Conservation (phyloP, 2,888 invertebrate genomes). For the Parapristionchus giblindavisi region DNA sequence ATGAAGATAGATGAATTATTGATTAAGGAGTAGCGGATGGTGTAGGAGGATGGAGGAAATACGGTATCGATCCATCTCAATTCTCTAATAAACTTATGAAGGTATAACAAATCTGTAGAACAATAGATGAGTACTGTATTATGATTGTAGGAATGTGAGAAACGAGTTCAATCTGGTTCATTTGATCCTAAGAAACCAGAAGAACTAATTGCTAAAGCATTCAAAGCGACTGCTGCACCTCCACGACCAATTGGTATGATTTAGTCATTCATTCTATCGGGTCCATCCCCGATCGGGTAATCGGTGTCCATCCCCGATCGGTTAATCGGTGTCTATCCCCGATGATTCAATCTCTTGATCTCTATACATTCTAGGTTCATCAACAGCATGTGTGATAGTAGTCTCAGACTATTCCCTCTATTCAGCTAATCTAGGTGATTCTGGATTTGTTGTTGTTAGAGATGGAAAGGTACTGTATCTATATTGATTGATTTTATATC, state of each 20-base stretch:
- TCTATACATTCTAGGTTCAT: conserved; percentile 76
- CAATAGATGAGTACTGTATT: neutral
- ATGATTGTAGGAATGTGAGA: conserved; percentile 77
- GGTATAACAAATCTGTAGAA: neutral
- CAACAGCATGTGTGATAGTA: conserved; percentile 95
- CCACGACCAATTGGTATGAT: conserved; percentile 64
- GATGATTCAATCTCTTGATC: no score
- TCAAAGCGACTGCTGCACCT: conserved; percentile 56
- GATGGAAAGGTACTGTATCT: conserved; percentile 80
- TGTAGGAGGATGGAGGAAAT: conserved; percentile 96
- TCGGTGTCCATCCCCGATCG: no score
- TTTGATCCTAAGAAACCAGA: conserved; percentile 78
- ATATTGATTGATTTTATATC: no score
- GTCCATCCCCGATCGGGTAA: conserved; percentile 1
- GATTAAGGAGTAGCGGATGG: conserved; percentile 93
- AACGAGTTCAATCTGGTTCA: conserved; percentile 75
- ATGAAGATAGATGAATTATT: neutral
- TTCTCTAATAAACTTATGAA: conserved; percentile 93
- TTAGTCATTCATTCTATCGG: neutral
- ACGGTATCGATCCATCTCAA: conserved; percentile 95
- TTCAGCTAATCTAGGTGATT: conserved; percentile 98
- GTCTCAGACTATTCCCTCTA: conserved; percentile 90
- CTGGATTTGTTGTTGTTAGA: conserved; percentile 92
- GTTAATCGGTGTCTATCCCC: no score
- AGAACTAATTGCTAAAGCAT: conserved; percentile 63